These are phyloP conservation scores for Ctenochaetus hawaiiensis DNA, from an alignment of 2,797 vertebrate genomes.

Conservation along the genomic window DNA sequence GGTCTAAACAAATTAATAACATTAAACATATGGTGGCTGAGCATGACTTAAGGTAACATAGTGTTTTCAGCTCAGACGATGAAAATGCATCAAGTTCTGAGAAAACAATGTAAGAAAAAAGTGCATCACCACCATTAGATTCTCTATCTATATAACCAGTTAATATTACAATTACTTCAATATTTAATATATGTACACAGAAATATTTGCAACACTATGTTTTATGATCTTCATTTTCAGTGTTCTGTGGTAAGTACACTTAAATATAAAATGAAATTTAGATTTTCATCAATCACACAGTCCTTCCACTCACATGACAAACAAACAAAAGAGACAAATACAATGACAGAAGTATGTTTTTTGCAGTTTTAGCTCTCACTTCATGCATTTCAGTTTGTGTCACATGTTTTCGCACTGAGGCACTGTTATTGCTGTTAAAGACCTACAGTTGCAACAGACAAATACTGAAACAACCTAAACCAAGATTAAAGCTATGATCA, in stretches of 20 bases:
- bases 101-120: slow-evolving; percentile 26
- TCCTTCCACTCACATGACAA: slow-evolving; percentile 45
- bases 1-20: background rate
- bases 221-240: slow-evolving; percentile 59
- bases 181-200: slow-evolving; percentile 64
- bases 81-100: slow-evolving; percentile 22
- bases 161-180: slow-evolving; percentile 64
- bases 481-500: slow-evolving; percentile 63
- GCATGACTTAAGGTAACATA: background rate
- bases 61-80: slow-evolving; percentile 11
- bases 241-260: slow-evolving; percentile 86
- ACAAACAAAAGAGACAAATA: slow-evolving; percentile 42
- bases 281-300: slow-evolving; percentile 50
- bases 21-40: slow-evolving; percentile 36
- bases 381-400: slow-evolving; percentile 50
- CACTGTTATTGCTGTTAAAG: slow-evolving; percentile 68
- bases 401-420: slow-evolving; percentile 42
- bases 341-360: slow-evolving; percentile 8
- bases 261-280: slow-evolving; percentile 77
- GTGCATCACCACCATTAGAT: slow-evolving; percentile 59
- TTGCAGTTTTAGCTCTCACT: slow-evolving; percentile 15
- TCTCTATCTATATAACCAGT: slow-evolving; percentile 49
- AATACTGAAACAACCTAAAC: slow-evolving; percentile 28
- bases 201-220: slow-evolving; percentile 66
- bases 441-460: slow-evolving; percentile 40